Percentiles rank a stretch among this genome's conserved stretches.
phyloP scores from a whole-genome alignment of 2,888 invertebrate genomes.

The Cryptocheilus praepositus region DNA sequence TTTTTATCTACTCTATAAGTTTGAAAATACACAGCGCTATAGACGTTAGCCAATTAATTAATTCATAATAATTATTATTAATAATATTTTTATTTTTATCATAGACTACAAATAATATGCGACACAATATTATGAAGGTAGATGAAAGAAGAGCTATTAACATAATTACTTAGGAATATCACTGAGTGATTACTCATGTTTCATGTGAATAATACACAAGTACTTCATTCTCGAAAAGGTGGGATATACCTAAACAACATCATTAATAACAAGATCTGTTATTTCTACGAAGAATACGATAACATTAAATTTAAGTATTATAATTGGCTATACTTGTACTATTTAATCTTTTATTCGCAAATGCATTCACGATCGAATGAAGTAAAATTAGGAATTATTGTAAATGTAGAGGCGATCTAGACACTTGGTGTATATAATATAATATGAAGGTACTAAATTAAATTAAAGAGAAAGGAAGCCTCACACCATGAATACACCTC shows the following conservation, averaged over 20 bases:
- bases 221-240: conserved; percentile 43
- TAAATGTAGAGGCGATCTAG: conserved; percentile 55
- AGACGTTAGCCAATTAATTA: conserved; percentile 60
- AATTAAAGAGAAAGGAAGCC: conserved; percentile 41
- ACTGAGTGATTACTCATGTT: conserved; percentile 42
- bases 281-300: conserved; percentile 61
- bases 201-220: conserved; percentile 51
- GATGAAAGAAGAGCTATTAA: conserved; percentile 47
- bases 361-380: conserved; percentile 54
- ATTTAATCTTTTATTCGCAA: conserved; percentile 56
- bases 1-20: conserved; percentile 61
- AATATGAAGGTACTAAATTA: conserved; percentile 70
- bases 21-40: conserved; percentile 58
- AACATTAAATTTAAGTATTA: conserved; percentile 61
- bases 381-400: conserved; percentile 51
- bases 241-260: conserved; percentile 47
- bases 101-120: conserved; percentile 51
- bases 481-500: conserved; percentile 39
- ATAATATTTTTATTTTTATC: conserved; percentile 59
- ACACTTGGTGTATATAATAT: conserved; percentile 68
- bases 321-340: conserved; percentile 61
- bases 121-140: conserved; percentile 50
- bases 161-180: conserved; percentile 40
- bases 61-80: conserved; percentile 55
- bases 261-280: conserved; percentile 65